Base-by-base conservation (phyloP, 2,797 vertebrate species). In the Orestias chungarensis region DNA sequence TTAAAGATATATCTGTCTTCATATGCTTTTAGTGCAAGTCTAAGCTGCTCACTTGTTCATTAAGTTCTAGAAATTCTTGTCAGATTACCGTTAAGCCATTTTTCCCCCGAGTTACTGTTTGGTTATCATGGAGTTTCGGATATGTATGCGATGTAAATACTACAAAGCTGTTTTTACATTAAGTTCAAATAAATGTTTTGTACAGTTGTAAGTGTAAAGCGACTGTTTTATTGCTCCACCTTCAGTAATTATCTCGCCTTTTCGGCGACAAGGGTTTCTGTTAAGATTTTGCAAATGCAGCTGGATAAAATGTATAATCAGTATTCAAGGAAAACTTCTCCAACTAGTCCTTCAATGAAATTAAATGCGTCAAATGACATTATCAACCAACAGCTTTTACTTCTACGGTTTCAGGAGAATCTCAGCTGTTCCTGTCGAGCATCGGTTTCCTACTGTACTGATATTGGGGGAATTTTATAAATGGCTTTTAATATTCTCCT, bases 171-270 rank as follows among this genome's bases (percentile, higher is more conserved):
- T 93, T 90, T 93, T 86, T 91, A 84, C 85, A 87, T 91, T 66
- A 52, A 91, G 93, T 93, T 89, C 52, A 90, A 95, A 93, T 93
- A 93, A 94, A 94, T 86, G 68, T 90, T 92, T 92, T 91, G 86
- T 94, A 94, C 89, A 92, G 88, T 40, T 62, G 35, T 40, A 61
- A 38, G 40, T 61, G 33, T 40, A 62, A 62, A 25, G 25, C 3
- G 23, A 14, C 33, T 62, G 33, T 23, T 59, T 59, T 57, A 11
- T 57, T 57, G 54, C 54, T 57, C 18, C 55, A 33, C 31, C 35
- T 38, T 35, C 23, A 14, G 4, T 35, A 25, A 38, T n/a, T 38
- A n/a, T 61, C 35, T 40, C n/a, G 57, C 38, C 31, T 61, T 33
- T 61, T 38, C 20, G 14, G 18, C 23, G 57, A 20, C 33, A 3